Evolutionary conservation across 2,113 vertebrate species (phyloP), one percentile per base, ranked within the genome.

Genomic region (Tor tambroides): DNA sequence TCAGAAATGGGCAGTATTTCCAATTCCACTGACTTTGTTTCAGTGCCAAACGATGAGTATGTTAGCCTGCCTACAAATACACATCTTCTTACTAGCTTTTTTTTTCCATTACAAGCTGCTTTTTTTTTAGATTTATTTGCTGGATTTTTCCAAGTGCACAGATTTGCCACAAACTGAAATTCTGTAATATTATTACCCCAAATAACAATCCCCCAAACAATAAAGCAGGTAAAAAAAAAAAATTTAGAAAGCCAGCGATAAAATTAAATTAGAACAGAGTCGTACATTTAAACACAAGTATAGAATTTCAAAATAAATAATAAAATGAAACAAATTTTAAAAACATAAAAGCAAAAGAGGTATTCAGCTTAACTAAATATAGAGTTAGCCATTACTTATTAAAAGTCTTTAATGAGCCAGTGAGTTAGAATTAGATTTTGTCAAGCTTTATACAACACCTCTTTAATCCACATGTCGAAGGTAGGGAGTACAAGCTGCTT

Each of bases 21-120:
- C 76, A 54, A 5, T 78, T 78, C 26, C 76, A 32, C 17, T 78
- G 76, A 54, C 46, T 54, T 78, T 54, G 76, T 78, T 54, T 28
- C 46, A 78, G 76, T 54, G 76, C 76, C 76, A 78, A 54, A 30
- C 2, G 10, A 54, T 54, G 75, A 78, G 75, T 78, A 32, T 32
- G 76, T 51, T 78, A 78, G 46, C 49, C 76, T 78, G 49, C 14
- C 46, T 51, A 51, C 15, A 51, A 54, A 78, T 54, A 54, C 51
- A 54, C 51, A 54, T 21, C 15, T 54, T 54, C 17, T 7, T 21
- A 54, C 17, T 5, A 54, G 17, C 2, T 51, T 51, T 54, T 3
- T 51, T 51, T 54, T 54, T 6, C 2, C n/a, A 76, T 28, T 76
- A 3, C n/a, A 4, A 76, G 41, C 41, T 46, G 41, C n/a, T 46